Conservation (phyloP, 1,140 invertebrate genomes). For the Semibalanus balanoides region DNA sequence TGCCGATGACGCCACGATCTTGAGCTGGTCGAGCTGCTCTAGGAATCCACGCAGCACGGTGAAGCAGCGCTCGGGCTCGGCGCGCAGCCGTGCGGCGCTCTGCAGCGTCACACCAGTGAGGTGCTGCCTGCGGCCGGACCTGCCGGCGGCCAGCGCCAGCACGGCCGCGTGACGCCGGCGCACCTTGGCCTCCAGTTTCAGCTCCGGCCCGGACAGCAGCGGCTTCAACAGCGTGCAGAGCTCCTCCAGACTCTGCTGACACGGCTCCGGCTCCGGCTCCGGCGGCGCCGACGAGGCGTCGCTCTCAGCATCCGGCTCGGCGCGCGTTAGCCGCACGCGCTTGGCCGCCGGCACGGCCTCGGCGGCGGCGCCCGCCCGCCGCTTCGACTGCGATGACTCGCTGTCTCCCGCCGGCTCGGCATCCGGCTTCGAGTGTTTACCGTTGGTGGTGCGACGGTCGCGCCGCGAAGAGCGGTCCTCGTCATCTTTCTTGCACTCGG, state of each 20-base stretch:
- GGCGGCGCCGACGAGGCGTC: too few species aligned
- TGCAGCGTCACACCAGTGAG: background rate
- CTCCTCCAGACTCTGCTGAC: background rate
- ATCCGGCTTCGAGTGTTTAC: background rate
- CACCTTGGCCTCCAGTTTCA: background rate
- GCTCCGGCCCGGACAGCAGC: background rate
- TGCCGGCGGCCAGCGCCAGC: background rate
- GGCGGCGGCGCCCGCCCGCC: too few species aligned
- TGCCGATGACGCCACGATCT: background rate
- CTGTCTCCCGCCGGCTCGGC: too few species aligned
- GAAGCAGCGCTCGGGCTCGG: background rate
- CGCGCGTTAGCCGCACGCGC: too few species aligned
- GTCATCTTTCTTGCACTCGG: too few species aligned
- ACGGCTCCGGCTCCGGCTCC: background rate
- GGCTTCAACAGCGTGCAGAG: background rate
- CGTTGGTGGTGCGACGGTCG: background rate
- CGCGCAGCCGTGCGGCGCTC: background rate
- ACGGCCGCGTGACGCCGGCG: background rate
- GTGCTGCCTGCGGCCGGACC: background rate
- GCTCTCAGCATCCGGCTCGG: too few species aligned
- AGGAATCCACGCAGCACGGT: background rate
- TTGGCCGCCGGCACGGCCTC: background rate
- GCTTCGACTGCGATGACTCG: background rate
- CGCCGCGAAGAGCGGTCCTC: too few species aligned
- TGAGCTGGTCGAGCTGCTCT: background rate